Percentiles rank a stretch among this genome's conserved stretches.
These are phyloP conservation scores for Sminthurides bifidus DNA, from an alignment of 1,140 invertebrate genomes.

Conservation along the genomic window DNA sequence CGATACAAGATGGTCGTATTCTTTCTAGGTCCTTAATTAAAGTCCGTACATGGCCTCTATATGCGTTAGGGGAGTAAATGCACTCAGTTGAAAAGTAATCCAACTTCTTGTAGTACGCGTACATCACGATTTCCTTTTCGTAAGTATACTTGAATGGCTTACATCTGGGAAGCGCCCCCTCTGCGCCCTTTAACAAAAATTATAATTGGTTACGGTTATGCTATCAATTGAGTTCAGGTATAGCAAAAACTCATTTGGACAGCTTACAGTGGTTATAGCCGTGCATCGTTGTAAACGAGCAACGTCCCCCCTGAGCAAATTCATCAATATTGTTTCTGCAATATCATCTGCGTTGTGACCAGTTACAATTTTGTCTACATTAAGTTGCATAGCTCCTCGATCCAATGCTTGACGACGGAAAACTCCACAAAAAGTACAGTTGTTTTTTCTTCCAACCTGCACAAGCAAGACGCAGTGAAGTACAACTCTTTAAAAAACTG, in stretches of 20 bases:
- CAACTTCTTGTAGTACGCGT: conserved; percentile 93
- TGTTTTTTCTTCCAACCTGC: conserved; percentile 90
- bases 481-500: too few species aligned
- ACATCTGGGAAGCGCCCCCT: conserved; percentile 77
- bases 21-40: conserved; percentile 94
- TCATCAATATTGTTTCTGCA: conserved; percentile 97
- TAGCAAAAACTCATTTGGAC: not conserved
- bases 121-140: conserved; percentile 99
- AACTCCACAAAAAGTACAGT: conserved; percentile 98
- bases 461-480: too few species aligned
- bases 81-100: conserved; percentile 99
- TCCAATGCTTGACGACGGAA: conserved; percentile 93
- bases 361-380: conserved; percentile 87
- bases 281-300: conserved; percentile 84
- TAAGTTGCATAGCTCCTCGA: conserved; percentile 72
- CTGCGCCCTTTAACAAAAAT: conserved; percentile 50
- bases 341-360: conserved; percentile 99
- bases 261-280: conserved; percentile 66
- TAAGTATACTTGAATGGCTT: conserved; percentile 98
- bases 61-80: conserved; percentile 96
- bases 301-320: conserved; percentile 91
- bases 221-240: not conserved
- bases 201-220: not conserved
- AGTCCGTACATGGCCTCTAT: conserved; percentile 81
- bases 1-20: conserved; percentile 81